Base-by-base conservation (phyloP, 1,140 invertebrate genomes). In the Magallana angulata region DNA sequence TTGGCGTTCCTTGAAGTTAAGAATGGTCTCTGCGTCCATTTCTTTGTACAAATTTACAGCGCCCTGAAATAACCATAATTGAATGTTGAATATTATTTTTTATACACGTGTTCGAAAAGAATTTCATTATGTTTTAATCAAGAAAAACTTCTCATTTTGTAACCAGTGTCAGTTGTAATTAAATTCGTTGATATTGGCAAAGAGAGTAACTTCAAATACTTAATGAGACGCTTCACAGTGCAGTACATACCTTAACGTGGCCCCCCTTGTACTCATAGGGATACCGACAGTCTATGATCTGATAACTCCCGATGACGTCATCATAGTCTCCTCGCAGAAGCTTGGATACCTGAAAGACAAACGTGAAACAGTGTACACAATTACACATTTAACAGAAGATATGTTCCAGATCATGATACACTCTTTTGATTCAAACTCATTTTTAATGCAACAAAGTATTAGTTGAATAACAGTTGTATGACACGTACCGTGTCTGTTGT, bases 221-320 rank as follows among this genome's bases (percentile, higher is more conserved):
- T 48, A 48, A 48, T 48, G 36, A 48, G 36, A 48, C 2, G 36
- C 5, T 48, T 4, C 5, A 48, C 36, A 48, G 36, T 48, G 36
- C 3, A 48, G 0, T 48, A 80, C 84, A 83, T 87, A 93, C 91
- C 9, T 94, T 92, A 56, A 99, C 98, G 93, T 99, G 99, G 0
- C 99, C 99, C 16, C 97, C 98, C 18, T 98, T 96, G 93, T 95
- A 99, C 94, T 99, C 99, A 93, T 99, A 99, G 0, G 99, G 99
- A 94, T 99, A 99, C 1, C 98, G 96, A 91, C 93, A 95, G 92
- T 95, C 95, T 71, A 96, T 93, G 57, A 96, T 92, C 56, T 60
- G 59, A 68, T 85, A 93, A 18, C 85, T 85, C n/a, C 85, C 87
- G 18, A 92, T 89, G 4, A 86, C 87, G 48, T 92, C 76, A 62